A percentile compares a stretch with the other conserved stretches of the same genome.
phyloP scores from a whole-genome alignment of 1,140 invertebrate genomes.

The Lucilia cuprina region DNA sequence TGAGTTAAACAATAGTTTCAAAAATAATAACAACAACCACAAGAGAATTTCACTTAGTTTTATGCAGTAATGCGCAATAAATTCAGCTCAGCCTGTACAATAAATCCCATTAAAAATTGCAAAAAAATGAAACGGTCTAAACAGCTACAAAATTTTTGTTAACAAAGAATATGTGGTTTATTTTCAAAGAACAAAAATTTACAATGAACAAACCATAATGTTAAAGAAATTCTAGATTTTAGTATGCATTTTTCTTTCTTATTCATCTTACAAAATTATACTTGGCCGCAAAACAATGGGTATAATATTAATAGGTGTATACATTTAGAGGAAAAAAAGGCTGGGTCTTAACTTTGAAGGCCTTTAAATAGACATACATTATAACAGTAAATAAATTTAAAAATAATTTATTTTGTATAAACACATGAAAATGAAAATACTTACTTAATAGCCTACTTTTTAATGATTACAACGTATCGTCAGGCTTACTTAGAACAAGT shows the following conservation, averaged over 20 bases:
- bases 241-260: background rate
- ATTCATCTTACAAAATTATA: background rate
- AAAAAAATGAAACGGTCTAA: background rate
- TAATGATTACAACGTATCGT: too few relatives aligned
- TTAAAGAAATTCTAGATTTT: background rate
- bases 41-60: background rate
- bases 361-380: too few relatives aligned
- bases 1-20: too few relatives aligned
- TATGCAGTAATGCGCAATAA: background rate
- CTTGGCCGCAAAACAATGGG: background rate
- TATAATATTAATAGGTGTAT: background rate
- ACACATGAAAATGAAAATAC: too few relatives aligned
- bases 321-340: too few relatives aligned
- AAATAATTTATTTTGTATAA: too few relatives aligned
- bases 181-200: background rate
- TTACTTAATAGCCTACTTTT: too few relatives aligned
- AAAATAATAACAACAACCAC: background rate
- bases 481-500: too few relatives aligned
- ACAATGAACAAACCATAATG: background rate
- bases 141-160: background rate
- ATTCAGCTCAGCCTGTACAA: constrained; percentile 1
- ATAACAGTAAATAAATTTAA: too few relatives aligned
- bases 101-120: constrained; percentile 1
- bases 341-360: too few relatives aligned
- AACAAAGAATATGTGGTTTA: background rate